Base-by-base conservation (phyloP, 2,113 vertebrate genomes). In the Henicopernis longicauda region DNA sequence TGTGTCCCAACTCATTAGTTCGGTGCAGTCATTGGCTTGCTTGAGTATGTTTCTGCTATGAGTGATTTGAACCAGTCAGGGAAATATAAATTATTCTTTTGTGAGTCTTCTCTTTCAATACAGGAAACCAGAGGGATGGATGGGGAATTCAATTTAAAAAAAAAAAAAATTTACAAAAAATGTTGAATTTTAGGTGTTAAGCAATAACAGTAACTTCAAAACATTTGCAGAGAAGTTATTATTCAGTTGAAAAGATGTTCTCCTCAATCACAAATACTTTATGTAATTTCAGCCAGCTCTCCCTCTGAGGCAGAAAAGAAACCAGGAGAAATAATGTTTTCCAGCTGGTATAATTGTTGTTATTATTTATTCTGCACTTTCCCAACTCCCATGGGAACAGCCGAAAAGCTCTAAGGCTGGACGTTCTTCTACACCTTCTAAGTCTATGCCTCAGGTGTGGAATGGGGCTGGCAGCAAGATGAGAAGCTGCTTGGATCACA, bases 101-200 rank as follows among this genome's bases (percentile, higher is more conserved):
- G 29, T 58, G 38, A 91, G 55, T 45, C 59, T 49, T 80, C 22
- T 61, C 44, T 74, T 89, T 67, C 40, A 87, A 42, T 63, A 34
- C 10, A 65, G 54, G 78, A 70, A 81, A 80, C 4, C 52, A 86
- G 67, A 92, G 40, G 52, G 52, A 17, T 17, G 40, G 40, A 69
- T 45, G 23, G 26, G 26, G 31, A 81, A 58, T 69, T 81, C 36
- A 23, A 16, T 45, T 55, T 6, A 38, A 23, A 26, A 52, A 57
- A 40, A 52, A 57, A 88, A 73, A 52, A 42, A 59, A 38, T 10
- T 3, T 7, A 40, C 20, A 69, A n/a, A 25, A 71, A 78, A 90
- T 45, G 17, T 92, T 92, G 89, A 40, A 95, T 83, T 95, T 95
- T 86, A 93, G 86, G 72, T 95, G 67, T 89, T 96, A 94, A 94